These are phyloP conservation scores for Virgularia gustaviana DNA, from an alignment of 92 coral and sea anemone genomes.

Conservation along the genomic window DNA sequence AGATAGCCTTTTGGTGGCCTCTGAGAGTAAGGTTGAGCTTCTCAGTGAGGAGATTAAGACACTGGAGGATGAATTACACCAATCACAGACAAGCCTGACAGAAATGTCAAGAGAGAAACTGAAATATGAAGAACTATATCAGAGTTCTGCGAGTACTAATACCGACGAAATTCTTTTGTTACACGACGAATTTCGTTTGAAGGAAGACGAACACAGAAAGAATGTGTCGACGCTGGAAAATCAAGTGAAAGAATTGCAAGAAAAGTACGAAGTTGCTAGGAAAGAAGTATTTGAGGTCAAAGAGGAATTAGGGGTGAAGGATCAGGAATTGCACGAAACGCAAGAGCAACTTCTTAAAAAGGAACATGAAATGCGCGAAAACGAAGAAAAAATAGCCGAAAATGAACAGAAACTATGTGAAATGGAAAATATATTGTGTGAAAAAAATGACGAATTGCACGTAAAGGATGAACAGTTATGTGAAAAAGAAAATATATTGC, in stretches of 20 bases:
- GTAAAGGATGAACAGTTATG: slow-evolving; percentile 63
- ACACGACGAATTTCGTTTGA: slow-evolving; percentile 37
- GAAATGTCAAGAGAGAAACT: slow-evolving; percentile 28
- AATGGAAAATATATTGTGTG: slow-evolving; percentile 53
- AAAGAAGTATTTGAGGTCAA: slow-evolving; percentile 51
- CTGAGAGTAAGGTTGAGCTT: slow-evolving; percentile 43
- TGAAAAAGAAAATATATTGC: too few species aligned
- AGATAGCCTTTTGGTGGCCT: slow-evolving; percentile 12
- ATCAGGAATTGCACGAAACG: slow-evolving; percentile 61
- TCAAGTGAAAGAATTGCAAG: slow-evolving; percentile 51
- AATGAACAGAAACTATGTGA: slow-evolving; percentile 59
- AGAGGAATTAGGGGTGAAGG: slow-evolving; percentile 61
- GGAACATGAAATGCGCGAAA: slow-evolving; percentile 55
- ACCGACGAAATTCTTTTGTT: slow-evolving; percentile 34
- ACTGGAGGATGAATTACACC: slow-evolving; percentile 52
- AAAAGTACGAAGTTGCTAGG: slow-evolving; percentile 55
- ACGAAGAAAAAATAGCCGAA: slow-evolving; percentile 72
- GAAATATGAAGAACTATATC: slow-evolving; percentile 4
- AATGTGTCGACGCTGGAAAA: slow-evolving; percentile 68
- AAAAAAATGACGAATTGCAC: slow-evolving; percentile 48
- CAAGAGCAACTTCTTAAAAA: slow-evolving; percentile 61
- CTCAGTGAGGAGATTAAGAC: slow-evolving; percentile 38
- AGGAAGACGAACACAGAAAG: slow-evolving; percentile 55
- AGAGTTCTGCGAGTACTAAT: slow-evolving; percentile 4
- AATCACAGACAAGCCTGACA: slow-evolving; percentile 47